phyloP scores from a whole-genome alignment of 2,797 vertebrate genomes.

The Pteropus rufus region DNA sequence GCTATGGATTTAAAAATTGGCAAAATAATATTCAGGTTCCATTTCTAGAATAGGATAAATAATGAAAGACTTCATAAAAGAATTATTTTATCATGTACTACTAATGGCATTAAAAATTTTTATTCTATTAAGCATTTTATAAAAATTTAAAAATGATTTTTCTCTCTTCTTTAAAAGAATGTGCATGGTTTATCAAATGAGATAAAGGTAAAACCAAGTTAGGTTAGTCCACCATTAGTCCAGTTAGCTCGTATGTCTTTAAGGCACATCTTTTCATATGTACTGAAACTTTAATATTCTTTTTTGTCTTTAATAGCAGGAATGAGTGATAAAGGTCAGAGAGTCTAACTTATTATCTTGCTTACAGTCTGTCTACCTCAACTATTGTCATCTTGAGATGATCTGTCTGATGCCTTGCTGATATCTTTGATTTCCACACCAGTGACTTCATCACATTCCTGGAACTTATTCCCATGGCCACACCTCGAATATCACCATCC shows the following conservation, averaged over 20 bases:
- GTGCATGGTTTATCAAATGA: slow-evolving; percentile 9
- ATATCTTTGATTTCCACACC: neutral
- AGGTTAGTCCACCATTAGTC: neutral
- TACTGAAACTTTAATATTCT: slow-evolving; percentile 21
- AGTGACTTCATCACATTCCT: slow-evolving; percentile 33
- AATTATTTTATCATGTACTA: slow-evolving; percentile 50
- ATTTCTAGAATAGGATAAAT: slow-evolving; percentile 43
- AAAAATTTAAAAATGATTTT: slow-evolving; percentile 48
- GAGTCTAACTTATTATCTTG: neutral
- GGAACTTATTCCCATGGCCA: neutral
- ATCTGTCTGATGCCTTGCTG: slow-evolving; percentile 2
- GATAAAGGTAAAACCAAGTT: slow-evolving; percentile 6
- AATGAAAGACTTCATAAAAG: slow-evolving; percentile 3
- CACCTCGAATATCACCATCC: neutral
- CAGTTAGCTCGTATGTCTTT: neutral
- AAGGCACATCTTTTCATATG: slow-evolving; percentile 13
- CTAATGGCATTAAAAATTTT: slow-evolving; percentile 37
- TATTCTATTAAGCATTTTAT: slow-evolving; percentile 37
- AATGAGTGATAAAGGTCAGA: slow-evolving; percentile 9
- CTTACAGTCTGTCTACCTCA: slow-evolving; percentile 61
- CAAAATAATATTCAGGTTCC: slow-evolving; percentile 36
- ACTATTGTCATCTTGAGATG: neutral
- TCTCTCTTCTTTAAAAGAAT: slow-evolving; percentile 50
- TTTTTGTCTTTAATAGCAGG: neutral
- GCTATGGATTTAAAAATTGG: slow-evolving; percentile 26